phyloP scores from a whole-genome alignment of 2,888 invertebrate species.

The Acanthosepion pharaonis region DNA sequence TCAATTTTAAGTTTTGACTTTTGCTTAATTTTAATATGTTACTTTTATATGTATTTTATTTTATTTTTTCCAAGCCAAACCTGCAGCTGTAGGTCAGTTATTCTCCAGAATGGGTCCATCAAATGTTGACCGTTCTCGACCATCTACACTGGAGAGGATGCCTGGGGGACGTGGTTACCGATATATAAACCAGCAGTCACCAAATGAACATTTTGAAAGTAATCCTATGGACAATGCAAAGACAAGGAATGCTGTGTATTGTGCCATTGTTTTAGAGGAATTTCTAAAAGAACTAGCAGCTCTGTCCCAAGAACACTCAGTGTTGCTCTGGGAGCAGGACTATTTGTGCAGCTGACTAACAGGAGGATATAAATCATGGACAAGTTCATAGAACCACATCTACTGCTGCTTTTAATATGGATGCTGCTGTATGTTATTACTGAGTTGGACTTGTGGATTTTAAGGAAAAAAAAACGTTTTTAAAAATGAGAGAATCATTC shows the following conservation, averaged over 20 bases:
- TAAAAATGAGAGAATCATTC: not conserved
- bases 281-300: conserved; percentile 96
- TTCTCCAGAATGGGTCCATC: conserved; percentile 46
- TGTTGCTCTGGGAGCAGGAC: conserved; percentile 67
- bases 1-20: not conserved
- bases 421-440: not conserved
- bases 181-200: conserved; percentile 61
- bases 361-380: not conserved
- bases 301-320: conserved; percentile 92
- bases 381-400: not conserved
- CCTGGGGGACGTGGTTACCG: conserved; percentile 61
- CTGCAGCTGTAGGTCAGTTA: conserved; percentile 36
- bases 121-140: conserved; percentile 48
- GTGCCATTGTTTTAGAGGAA: conserved; percentile 92
- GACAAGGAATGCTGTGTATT: conserved; percentile 79
- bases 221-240: conserved; percentile 67
- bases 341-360: conserved; percentile 53
- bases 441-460: not conserved
- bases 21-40: not conserved
- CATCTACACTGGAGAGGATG: conserved; percentile 58
- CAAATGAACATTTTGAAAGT: conserved; percentile 52
- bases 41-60: not conserved
- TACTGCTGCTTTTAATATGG: not conserved
- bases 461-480: not conserved
- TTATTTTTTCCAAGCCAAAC: not conserved